Percentiles rank a stretch among this genome's conserved stretches.
These are phyloP conservation scores for Phalacrocorax brasilianus DNA, from an alignment of 2,113 vertebrate species.

Conservation along the genomic window DNA sequence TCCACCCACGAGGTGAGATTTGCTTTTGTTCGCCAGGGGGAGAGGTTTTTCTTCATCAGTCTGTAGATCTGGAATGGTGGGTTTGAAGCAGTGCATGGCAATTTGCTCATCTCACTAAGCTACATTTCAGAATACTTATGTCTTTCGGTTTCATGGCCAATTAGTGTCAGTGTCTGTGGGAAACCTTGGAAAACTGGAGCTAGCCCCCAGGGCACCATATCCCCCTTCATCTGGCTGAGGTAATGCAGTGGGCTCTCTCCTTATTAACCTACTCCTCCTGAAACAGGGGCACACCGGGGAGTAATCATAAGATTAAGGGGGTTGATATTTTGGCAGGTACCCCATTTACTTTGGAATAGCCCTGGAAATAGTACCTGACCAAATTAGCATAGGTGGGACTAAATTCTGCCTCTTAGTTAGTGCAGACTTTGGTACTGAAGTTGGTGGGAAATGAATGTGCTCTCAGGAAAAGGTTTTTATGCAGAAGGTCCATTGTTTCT, in stretches of 20 bases:
- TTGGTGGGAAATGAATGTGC: background rate
- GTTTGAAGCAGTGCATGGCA: background rate
- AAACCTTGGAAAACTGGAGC: background rate
- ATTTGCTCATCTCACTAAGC: background rate
- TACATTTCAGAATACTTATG: background rate
- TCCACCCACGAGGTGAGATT: background rate
- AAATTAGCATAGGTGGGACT: background rate
- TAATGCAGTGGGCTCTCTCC: background rate
- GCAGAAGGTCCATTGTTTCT: rapidly evolving
- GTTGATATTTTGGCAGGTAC: background rate
- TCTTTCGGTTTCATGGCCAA: background rate
- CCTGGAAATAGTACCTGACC: background rate
- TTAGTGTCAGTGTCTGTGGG: background rate
- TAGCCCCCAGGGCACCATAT: background rate
- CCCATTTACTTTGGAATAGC: background rate
- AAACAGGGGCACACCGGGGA: background rate
- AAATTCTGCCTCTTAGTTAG: background rate
- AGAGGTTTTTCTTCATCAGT: background rate
- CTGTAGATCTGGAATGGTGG: background rate
- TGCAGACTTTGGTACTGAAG: background rate
- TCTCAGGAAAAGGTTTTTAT: background rate
- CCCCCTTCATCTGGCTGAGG: background rate
- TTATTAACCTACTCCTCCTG: background rate
- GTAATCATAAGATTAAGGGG: background rate
- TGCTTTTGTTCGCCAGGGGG: background rate